A percentile compares a stretch with the other conserved stretches of the same genome.
Evolutionary conservation across 1,140 invertebrate species (phyloP).

Genomic region (Diploscapter pachys): DNA sequence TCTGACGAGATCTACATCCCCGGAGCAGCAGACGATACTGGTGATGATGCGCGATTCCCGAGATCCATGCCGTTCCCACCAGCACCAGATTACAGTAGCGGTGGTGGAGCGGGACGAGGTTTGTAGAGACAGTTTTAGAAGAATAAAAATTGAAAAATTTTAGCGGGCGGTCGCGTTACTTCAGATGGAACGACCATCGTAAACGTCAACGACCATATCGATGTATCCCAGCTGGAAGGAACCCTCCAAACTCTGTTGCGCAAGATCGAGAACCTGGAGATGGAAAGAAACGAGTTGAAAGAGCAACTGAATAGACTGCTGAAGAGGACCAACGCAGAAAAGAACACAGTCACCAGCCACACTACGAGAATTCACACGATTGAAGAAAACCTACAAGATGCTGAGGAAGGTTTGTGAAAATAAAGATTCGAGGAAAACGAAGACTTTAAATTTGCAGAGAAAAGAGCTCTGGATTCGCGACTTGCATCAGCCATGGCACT

Average conservation of each 20-base stretch:
- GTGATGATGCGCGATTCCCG: conserved; percentile 33
- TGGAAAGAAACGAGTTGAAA: conserved; percentile 53
- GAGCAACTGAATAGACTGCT: conserved; percentile 56
- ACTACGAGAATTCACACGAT: conserved; percentile 54
- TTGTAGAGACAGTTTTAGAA: background rate
- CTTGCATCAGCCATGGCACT: conserved; percentile 52
- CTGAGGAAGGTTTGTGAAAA: conserved; percentile 46
- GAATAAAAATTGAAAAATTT: background rate
- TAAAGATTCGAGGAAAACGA: background rate
- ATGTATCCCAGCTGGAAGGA: conserved; percentile 46
- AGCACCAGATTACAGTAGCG: conserved; percentile 36
- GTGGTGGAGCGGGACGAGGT: conserved; percentile 32
- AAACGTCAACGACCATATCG: conserved; percentile 31
- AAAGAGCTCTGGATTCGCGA: conserved; percentile 50
- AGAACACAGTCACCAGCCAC: conserved; percentile 53
- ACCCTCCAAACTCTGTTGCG: conserved; percentile 47
- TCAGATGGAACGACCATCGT: conserved; percentile 14
- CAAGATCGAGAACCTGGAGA: conserved; percentile 51
- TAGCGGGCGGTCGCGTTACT: conserved; percentile 34
- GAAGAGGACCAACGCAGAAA: conserved; percentile 52
- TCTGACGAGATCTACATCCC: conserved; percentile 7
- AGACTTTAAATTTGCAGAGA: conserved; percentile 41
- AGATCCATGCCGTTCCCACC: conserved; percentile 50
- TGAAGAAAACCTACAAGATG: conserved; percentile 51
- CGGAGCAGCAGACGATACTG: conserved; percentile 25